Evolutionary conservation across 2,113 vertebrate genomes (phyloP), one percentile per base, ranked within the genome.

Genomic region (Apodemus sylvaticus): DNA sequence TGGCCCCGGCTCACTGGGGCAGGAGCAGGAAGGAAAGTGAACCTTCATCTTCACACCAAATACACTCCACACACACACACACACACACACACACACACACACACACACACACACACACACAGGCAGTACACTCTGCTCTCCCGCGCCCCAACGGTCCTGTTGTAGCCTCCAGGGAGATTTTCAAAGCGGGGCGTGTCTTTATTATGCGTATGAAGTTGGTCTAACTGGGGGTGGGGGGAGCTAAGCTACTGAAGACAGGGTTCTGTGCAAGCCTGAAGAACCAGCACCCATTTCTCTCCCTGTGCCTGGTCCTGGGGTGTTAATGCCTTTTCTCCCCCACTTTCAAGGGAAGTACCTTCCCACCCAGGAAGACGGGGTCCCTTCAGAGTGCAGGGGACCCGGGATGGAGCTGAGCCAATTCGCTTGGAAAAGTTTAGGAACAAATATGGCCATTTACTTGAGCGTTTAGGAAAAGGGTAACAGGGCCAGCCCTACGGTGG

Each of bases 141-240:
- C 93, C 39, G 34, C 95, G 34, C 95, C 70, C 85, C 71, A 96
- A 95, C 92, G 24, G 45, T 71, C 89, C 79, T 12, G 86, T 48
- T n/a, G 81, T 94, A 85, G 96, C 97, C 96, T 81, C 17, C 1
- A 86, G 96, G 96, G 42, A 58, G 68, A 86, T 58, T 96, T 96
- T 95, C 90, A 91, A 94, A 95, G 86, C 71, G 96, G 95, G 95
- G 93, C 89, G 97, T 96, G 96, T 90, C 96, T 81, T 86, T 39
- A 89, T 64, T 70, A 60, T 17, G 73, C 45, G 64, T 26, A 45
- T 83, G 73, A 70, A 79, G 73, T 34, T 12, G 4, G 51, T 34
- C n/a, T 74, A 58, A 20, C 17, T 29, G 45, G 11, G 31, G 42
- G 22, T 8, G 36, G 13, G 5, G 1, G 9, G 66, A 22, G 45